Conservation (phyloP, 2,113 vertebrate species). For the Thalassoma bifasciatum region DNA sequence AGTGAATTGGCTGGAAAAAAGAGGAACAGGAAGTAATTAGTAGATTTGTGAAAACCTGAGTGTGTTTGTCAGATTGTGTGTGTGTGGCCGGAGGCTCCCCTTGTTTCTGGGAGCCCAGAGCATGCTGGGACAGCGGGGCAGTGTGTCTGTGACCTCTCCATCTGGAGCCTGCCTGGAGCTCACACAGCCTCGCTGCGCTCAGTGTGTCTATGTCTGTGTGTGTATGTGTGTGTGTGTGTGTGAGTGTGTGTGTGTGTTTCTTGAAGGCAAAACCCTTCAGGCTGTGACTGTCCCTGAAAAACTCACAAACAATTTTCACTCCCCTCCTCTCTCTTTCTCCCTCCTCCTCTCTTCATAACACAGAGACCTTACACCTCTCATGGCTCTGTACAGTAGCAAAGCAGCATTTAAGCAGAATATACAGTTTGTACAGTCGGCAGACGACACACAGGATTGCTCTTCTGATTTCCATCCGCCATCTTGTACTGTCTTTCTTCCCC, state of each 20-base stretch:
- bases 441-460: constrained; percentile 55
- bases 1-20: constrained; percentile 46
- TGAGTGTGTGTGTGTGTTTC: constrained; percentile 54
- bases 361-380: constrained; percentile 39
- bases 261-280: constrained; percentile 76
- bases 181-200: constrained; percentile 49
- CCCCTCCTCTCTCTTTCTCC: background rate
- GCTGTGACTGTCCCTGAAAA: constrained; percentile 75
- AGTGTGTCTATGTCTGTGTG: constrained; percentile 7
- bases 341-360: background rate
- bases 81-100: constrained; percentile 77
- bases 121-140: constrained; percentile 80
- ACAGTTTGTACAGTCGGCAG: constrained; percentile 65
- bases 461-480: constrained; percentile 75
- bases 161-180: constrained; percentile 80
- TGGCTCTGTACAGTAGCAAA: constrained; percentile 34
- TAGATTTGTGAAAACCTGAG: constrained; percentile 58
- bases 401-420: constrained; percentile 48
- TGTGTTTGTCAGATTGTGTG: constrained; percentile 42
- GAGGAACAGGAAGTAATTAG: constrained; percentile 67
- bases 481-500: constrained; percentile 73
- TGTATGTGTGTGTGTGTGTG: background rate
- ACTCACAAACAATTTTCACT: constrained; percentile 64
- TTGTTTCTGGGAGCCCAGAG: constrained; percentile 80
- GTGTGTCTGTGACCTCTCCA: constrained; percentile 83